These are phyloP conservation scores for Paraplagusia blochii DNA, from an alignment of 2,113 vertebrate genomes.

Conservation along the genomic window DNA sequence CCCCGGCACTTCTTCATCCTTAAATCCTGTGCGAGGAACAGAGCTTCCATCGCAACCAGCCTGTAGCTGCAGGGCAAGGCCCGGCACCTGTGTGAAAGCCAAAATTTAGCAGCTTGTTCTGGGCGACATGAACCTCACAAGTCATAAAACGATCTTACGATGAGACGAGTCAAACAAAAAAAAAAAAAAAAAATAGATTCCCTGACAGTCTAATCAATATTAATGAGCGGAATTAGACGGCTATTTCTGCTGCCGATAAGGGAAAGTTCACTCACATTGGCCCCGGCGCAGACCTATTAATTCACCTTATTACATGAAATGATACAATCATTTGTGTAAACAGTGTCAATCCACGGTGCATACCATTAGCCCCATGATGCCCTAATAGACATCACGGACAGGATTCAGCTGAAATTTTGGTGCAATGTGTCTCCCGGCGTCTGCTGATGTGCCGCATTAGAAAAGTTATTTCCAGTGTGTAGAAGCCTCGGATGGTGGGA, in stretches of 20 bases:
- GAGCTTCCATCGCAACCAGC: constrained; percentile 40
- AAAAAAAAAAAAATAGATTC: too few species aligned
- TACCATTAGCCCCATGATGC: constrained; percentile 5
- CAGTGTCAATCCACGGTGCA: background rate
- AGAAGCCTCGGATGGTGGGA: constrained; percentile 54
- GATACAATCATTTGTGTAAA: constrained; percentile 1
- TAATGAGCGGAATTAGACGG: background rate
- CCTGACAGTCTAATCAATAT: too few species aligned
- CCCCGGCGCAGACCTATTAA: constrained; percentile 6
- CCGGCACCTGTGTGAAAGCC: constrained; percentile 48
- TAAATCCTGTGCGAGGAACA: constrained; percentile 51
- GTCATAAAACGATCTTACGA: constrained; percentile 34
- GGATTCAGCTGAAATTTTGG: constrained; percentile 26
- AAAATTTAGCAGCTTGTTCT: constrained; percentile 40
- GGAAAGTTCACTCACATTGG: constrained; percentile 12
- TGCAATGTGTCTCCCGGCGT: constrained; percentile 45
- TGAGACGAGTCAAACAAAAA: background rate
- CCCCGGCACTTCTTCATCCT: constrained; percentile 43
- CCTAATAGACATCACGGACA: constrained; percentile 20
- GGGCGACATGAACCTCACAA: constrained; percentile 34
- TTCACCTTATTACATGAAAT: constrained; percentile 25
- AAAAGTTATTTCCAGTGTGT: constrained; percentile 68
- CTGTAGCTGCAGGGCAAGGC: constrained; percentile 30
- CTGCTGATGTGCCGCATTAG: constrained; percentile 55
- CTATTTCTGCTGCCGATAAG: constrained; percentile 13